These are phyloP conservation scores for Diadema setosum DNA, from an alignment of 35 echinoderm and acorn worm genomes.

Conservation along the genomic window DNA sequence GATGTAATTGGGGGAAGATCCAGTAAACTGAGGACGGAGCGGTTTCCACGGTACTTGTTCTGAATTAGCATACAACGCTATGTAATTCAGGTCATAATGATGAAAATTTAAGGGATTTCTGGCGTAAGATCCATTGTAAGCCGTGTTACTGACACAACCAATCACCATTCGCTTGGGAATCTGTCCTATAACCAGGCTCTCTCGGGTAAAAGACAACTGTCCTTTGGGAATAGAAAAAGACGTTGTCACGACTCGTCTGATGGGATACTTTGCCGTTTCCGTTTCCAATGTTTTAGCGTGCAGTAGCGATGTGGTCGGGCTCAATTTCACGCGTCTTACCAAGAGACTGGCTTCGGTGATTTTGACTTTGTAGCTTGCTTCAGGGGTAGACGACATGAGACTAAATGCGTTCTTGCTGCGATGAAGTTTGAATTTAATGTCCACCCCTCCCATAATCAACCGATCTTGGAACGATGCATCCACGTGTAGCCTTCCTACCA, in stretches of 20 bases:
- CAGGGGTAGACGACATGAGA: constrained; percentile 34
- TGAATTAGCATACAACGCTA: constrained; percentile 53
- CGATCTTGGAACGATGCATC: constrained; percentile 64
- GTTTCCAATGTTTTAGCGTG: constrained; percentile 16
- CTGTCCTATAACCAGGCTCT: constrained; percentile 27
- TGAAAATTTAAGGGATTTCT: too few species aligned
- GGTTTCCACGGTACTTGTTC: constrained; percentile 73
- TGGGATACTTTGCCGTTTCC: constrained; percentile 29
- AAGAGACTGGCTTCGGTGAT: background rate
- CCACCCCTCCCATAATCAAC: constrained; percentile 33
- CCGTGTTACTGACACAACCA: constrained; percentile 27
- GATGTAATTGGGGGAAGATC: constrained; percentile 23
- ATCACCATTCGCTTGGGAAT: constrained; percentile 64
- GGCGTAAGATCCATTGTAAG: constrained; percentile 55
- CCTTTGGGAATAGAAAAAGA: constrained; percentile 9
- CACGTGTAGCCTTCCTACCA: too few species aligned
- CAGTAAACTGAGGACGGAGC: constrained; percentile 2
- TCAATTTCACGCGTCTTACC: constrained; percentile 14
- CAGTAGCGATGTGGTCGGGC: background rate
- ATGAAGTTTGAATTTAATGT: constrained; percentile 50
- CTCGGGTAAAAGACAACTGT: constrained; percentile 30
- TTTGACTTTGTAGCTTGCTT: background rate
- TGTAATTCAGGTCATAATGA: too few species aligned
- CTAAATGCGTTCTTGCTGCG: constrained; percentile 36
- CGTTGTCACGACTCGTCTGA: constrained; percentile 19